Evolutionary conservation across 2,888 invertebrate species (phyloP).

Genomic region (Andrena bucephala): DNA sequence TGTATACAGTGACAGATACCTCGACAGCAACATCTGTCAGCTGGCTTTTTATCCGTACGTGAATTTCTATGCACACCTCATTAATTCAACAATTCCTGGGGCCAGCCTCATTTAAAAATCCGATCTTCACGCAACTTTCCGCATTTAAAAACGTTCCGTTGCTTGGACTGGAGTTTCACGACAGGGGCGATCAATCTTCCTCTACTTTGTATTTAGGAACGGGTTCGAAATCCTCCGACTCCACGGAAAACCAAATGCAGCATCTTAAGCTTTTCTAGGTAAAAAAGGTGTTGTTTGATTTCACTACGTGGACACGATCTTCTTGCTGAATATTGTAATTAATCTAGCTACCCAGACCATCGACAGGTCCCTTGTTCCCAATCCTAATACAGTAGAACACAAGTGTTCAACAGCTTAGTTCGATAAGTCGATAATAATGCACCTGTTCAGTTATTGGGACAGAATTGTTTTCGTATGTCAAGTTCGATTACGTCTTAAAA

Average conservation of each 20-base stretch:
- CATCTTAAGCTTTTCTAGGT: background rate
- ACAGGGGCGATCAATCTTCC: conserved; percentile 41
- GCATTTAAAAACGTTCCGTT: conserved; percentile 20
- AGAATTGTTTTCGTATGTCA: conserved; percentile 5
- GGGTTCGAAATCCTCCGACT: background rate
- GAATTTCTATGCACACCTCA: conserved; percentile 30
- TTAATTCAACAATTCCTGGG: conserved; percentile 38
- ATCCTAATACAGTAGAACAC: conserved; percentile 21
- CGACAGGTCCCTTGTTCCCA: conserved; percentile 11
- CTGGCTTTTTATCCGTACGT: background rate
- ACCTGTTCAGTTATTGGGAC: background rate
- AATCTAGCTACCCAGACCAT: conserved; percentile 4
- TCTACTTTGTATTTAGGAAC: conserved; percentile 11
- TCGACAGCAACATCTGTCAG: background rate
- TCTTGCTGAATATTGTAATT: background rate
- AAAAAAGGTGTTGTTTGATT: no score
- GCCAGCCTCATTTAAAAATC: conserved; percentile 49
- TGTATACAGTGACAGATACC: background rate
- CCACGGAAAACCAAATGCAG: background rate
- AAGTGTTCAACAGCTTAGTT: conserved; percentile 16
- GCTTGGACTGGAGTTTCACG: background rate
- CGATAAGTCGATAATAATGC: conserved; percentile 18
- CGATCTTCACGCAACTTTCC: conserved; percentile 45
- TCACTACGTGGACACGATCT: background rate
- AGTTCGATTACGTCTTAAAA: background rate